phyloP scores from a whole-genome alignment of 2,888 invertebrate genomes.

The Candidula unifasciata region DNA sequence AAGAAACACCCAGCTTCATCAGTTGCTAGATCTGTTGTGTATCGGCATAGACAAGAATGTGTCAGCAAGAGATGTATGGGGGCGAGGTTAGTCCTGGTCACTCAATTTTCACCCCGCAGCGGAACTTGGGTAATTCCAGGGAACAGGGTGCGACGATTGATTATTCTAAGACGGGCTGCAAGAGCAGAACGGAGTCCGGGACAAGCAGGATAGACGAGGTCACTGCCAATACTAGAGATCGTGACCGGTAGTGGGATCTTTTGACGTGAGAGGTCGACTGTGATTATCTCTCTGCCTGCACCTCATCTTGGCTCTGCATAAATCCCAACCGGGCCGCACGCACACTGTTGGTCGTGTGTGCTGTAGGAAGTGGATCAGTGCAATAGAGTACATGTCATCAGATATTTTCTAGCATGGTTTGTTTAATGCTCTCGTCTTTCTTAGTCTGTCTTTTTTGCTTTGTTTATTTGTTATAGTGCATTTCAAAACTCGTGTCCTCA shows the following conservation, averaged over 20 bases:
- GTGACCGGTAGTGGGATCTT: slow-evolving; percentile 22
- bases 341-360: not conserved
- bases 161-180: slow-evolving; percentile 24
- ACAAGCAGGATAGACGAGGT: not conserved
- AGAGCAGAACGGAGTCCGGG: not conserved
- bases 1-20: not conserved
- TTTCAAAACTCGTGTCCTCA: too few species aligned
- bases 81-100: not conserved
- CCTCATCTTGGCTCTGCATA: slow-evolving; percentile 14
- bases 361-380: not conserved
- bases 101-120: not conserved
- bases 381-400: not conserved
- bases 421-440: too few species aligned
- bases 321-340: slow-evolving; percentile 11
- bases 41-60: slow-evolving; percentile 18
- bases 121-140: slow-evolving; percentile 30
- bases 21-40: slow-evolving; percentile 16
- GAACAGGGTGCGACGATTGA: slow-evolving; percentile 48
- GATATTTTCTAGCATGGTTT: too few species aligned
- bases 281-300: slow-evolving; percentile 5
- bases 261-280: slow-evolving; percentile 20
- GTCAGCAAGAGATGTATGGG: slow-evolving; percentile 44
- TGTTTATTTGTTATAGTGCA: too few species aligned
- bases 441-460: too few species aligned
- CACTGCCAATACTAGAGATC: slow-evolving; percentile 39